These are phyloP conservation scores for Limosa lapponica DNA, from an alignment of 2,797 vertebrate genomes.

Conservation along the genomic window DNA sequence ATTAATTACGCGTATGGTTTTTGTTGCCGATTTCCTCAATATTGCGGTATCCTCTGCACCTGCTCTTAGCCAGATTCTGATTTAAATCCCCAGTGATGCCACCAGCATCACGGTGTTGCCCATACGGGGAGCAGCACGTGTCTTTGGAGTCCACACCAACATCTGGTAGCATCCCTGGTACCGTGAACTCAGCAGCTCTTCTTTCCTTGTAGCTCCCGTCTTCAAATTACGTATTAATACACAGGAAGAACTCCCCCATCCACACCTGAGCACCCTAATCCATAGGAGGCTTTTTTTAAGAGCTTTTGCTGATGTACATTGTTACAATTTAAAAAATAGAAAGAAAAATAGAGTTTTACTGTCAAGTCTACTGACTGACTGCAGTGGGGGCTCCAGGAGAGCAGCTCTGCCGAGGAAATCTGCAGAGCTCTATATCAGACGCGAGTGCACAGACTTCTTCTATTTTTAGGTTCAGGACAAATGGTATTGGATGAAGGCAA, in stretches of 20 bases:
- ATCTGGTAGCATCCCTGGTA: neutral
- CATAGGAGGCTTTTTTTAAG: neutral
- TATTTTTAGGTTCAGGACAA: neutral
- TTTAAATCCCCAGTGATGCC: neutral
- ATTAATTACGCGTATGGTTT: fast-evolving
- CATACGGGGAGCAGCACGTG: fast-evolving
- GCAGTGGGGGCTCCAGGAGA: neutral
- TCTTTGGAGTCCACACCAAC: neutral
- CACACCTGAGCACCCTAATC: neutral
- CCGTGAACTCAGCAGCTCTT: neutral
- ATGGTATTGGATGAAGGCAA: neutral
- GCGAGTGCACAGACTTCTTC: fast-evolving
- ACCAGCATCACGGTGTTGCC: neutral
- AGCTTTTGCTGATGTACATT: neutral
- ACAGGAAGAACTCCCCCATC: neutral
- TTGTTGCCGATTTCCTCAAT: fast-evolving
- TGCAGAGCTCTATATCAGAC: neutral
- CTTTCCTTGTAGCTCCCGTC: neutral
- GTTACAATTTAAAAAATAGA: too few species aligned
- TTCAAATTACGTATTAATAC: neutral
- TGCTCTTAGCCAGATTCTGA: neutral
- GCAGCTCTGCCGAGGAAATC: fast-evolving
- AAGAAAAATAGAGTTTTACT: neutral
- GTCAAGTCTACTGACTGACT: neutral
- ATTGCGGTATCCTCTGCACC: neutral